Evolutionary conservation across 2,888 invertebrate genomes (phyloP), one percentile per base, ranked within the genome.

Genomic region (Cataglyphis cursor): DNA sequence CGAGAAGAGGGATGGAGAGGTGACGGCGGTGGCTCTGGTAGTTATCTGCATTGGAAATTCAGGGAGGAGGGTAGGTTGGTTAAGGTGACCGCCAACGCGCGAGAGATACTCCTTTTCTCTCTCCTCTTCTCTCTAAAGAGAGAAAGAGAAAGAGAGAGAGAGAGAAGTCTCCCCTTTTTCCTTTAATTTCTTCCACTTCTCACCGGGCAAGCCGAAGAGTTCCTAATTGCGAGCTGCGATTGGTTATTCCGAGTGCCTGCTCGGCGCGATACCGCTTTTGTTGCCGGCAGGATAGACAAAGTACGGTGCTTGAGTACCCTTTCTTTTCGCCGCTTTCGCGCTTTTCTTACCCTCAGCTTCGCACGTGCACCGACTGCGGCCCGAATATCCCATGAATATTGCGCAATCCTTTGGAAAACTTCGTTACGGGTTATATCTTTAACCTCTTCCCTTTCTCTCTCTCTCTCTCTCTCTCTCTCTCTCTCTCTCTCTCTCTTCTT

Each of bases 21-120:
- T 21, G 70, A 51, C 80, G 48, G 48, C 62, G 72, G 54, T 75
- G 59, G 82, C 83, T 83, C 70, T 83, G 35, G 73, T 80, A 81
- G 73, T 82, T 89, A 89, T 91, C 88, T 91, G 86, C 89, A 91
- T 91, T 89, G 89, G 89, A 90, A 84, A 92, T 92, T 84, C 82
- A 59, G 57, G 64, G 41, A 31, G 28, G 35, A 57, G 48, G 61
- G 38, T 61, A 76, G 35, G 66, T 66, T 66, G 59, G 57, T 35
- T 64, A 64, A 83, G 61, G 38, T 44, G 57, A 72, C 51, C 61
- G 76, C 64, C 44, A 73, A 66, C 68, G 78, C 48, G 74, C 68
- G 44, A 54, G 28, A 70, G 57, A 62, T 85, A 48, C 38, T 21
- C 28, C 64, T 2, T 35, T 24, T 59, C 66, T 76, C 35, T 21